These are phyloP conservation scores for Drosophila sordidula DNA, from an alignment of 2,888 invertebrate species.

Conservation along the genomic window DNA sequence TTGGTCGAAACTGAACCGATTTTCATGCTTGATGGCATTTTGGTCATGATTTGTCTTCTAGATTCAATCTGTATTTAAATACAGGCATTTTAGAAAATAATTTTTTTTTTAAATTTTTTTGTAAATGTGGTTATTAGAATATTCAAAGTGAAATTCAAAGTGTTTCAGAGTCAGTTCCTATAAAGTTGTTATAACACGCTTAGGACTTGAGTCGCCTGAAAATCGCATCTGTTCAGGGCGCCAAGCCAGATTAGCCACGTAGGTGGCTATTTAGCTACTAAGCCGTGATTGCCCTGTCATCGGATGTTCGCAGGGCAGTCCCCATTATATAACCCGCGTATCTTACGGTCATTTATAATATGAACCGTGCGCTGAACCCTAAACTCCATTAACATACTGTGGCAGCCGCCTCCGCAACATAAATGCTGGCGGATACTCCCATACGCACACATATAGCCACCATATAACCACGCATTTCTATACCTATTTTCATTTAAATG, in stretches of 20 bases:
- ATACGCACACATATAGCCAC: not conserved
- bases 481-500: conserved; percentile 56
- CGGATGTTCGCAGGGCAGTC: conserved; percentile 8
- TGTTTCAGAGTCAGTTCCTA: too few species aligned
- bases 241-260: not conserved
- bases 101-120: too few species aligned
- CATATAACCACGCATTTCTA: conserved; percentile 37
- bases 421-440: conserved; percentile 61
- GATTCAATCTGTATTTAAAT: too few species aligned
- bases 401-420: conserved; percentile 59
- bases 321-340: conserved; percentile 23
- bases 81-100: too few species aligned
- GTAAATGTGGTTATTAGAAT: too few species aligned
- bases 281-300: conserved; percentile 15
- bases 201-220: too few species aligned
- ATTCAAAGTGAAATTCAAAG: too few species aligned
- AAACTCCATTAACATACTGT: conserved; percentile 53
- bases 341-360: conserved; percentile 26
- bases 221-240: too few species aligned
- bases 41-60: too few species aligned
- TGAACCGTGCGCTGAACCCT: conserved; percentile 42
- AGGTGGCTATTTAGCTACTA: not conserved
- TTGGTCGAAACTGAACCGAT: too few species aligned
- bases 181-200: too few species aligned
- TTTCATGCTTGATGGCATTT: too few species aligned